Base-by-base conservation (phyloP, 2,113 vertebrate species). In the Semnopithecus entellus region DNA sequence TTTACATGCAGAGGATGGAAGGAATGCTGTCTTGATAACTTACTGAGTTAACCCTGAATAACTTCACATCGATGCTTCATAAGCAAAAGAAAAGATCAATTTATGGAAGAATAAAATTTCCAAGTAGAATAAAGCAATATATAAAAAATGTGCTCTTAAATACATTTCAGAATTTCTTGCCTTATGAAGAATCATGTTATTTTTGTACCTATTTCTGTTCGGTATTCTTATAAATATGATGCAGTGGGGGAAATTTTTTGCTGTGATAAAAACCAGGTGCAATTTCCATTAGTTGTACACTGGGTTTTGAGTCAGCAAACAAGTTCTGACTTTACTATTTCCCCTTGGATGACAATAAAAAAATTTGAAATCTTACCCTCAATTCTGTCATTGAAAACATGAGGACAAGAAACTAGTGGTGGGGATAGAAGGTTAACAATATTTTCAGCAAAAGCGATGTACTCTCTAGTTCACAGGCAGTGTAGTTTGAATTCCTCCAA, bases 1-100 rank as follows among this genome's bases (percentile, higher is more conserved):
- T 48, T 97, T 97, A 73, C 80, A 64, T 76, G 6, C 5, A 75
- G 40, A 94, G 95, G 57, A 83, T 25, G 27, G 20, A 93, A 94
- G 50, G 80, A 95, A 97, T 93, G 43, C 2, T 87, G 43, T 86
- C 96, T 81, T 80, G 76, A 52, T 96, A 88, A 97, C 14, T 70
- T 89, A 12, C 43, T 94, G 59, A 57, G 52, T 96, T 97, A 96
- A 92, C 85, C 70, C n/a, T 87, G 48, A 93, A 88, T 86, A 88
- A 92, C 61, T 27, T 55, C 75, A 93, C 25, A 73, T 88, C 40
- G 75, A 70, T 52, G 30, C 27, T 13, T 70, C 59, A n/a, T 72
- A 76, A 70, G 57, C 23, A 90, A 32, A 91, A 84, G 50, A 73
- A 95, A 94, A 68, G 14, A 30, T 94, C 95, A 76, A 94, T 72